Evolutionary conservation across 2,797 vertebrate species (phyloP), one percentile per base, ranked within the genome.

Genomic region (Anableps anableps): DNA sequence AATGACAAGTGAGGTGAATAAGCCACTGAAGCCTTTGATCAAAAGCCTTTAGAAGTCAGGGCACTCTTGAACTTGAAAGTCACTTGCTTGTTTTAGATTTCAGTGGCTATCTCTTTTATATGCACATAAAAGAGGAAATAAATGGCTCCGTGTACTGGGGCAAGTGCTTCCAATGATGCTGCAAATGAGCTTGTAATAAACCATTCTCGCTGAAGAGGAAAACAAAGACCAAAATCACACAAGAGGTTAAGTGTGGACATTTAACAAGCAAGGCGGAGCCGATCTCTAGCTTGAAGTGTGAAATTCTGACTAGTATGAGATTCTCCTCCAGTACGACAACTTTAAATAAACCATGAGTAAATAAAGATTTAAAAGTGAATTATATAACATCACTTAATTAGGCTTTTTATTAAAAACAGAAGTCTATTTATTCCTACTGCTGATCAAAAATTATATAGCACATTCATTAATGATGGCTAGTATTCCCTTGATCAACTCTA

Each of bases 21-120:
- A 86, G 81, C 85, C 80, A 76, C 70, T 79, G 83, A 83, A 76
- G 81, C 87, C 88, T 92, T 86, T 91, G 91, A 93, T 94, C 93
- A 86, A 70, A 77, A 80, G 83, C 92, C 86, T 83, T 92, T 77
- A 86, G 86, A 93, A 91, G 85, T 89, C 86, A 83, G 76, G 88
- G 83, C 77, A 83, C 93, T 88, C 89, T 89, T 86, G 72, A 92
- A 89, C 84, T 88, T 88, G 55, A 90, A 91, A 90, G 88, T 85
- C 13, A 6, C 75, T 81, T 87, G 86, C 89, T 94, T 90, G 90
- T 83, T 89, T 87, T 71, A 78, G 81, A 85, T 89, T 91, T 83
- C 82, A 79, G 80, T 79, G 79, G 82, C 81, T 47, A 71, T 85
- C 82, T 86, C 87, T 90, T 91, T 92, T 83, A 89, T 84, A 84